phyloP scores from a whole-genome alignment of 2,797 vertebrate genomes.

The Leucoraja ocellata region DNA sequence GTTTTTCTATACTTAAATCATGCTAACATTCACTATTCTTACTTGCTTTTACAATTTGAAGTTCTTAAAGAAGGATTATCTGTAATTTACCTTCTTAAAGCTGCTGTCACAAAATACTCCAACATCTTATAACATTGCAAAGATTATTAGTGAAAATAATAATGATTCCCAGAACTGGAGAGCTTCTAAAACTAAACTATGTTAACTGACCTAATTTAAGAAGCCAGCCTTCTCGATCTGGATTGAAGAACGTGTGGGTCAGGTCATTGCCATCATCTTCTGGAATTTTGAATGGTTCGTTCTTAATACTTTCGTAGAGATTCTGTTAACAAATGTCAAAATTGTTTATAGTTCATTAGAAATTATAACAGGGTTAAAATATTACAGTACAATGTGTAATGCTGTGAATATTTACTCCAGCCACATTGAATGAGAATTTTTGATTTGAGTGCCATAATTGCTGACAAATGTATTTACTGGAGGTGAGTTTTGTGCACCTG shows the following conservation, averaged over 20 bases:
- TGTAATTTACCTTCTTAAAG: neutral
- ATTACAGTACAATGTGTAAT: neutral
- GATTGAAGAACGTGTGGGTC: conserved; percentile 94
- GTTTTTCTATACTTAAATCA: neutral
- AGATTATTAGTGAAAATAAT: conserved; percentile 1
- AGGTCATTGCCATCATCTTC: conserved; percentile 91
- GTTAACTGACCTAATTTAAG: conserved; percentile 79
- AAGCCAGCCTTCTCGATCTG: conserved; percentile 90
- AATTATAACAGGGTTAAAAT: neutral
- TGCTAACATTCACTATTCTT: neutral
- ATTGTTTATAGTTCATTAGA: neutral
- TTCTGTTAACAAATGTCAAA: conserved; percentile 60
- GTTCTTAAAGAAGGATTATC: neutral
- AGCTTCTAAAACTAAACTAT: neutral
- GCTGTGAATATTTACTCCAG: neutral
- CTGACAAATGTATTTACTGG: neutral
- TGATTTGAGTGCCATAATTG: neutral
- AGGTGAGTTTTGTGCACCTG: neutral
- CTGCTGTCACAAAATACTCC: neutral
- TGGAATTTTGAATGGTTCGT: conserved; percentile 92
- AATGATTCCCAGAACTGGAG: neutral
- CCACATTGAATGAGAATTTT: neutral
- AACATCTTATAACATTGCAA: neutral
- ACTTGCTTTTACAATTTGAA: neutral
- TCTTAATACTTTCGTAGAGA: conserved; percentile 92